These are phyloP conservation scores for Digitonthophagus gazella DNA, from an alignment of 2,888 invertebrate genomes.

Conservation along the genomic window DNA sequence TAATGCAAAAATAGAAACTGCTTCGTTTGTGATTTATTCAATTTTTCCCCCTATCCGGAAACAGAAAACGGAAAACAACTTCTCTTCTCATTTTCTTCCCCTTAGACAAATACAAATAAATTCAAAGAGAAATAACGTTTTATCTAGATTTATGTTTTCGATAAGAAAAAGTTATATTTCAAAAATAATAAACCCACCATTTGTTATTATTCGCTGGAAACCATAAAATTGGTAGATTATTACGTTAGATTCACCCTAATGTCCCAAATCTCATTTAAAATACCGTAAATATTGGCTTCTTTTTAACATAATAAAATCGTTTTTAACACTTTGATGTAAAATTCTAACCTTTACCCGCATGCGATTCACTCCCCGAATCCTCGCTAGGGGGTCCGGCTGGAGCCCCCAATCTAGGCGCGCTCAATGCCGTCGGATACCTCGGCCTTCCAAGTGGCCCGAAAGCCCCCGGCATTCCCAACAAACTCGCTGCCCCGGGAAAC, in stretches of 20 bases:
- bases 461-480: slow-evolving; percentile 50
- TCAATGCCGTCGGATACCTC: slow-evolving; percentile 45
- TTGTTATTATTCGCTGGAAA: too few species aligned
- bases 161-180: too few species aligned
- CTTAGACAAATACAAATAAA: not conserved
- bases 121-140: too few species aligned
- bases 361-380: slow-evolving; percentile 52
- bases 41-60: not conserved
- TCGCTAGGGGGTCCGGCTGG: slow-evolving; percentile 48
- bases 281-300: not conserved
- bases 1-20: not conserved
- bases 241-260: too few species aligned
- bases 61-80: not conserved
- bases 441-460: slow-evolving; percentile 50
- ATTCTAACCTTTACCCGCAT: slow-evolving; percentile 50
- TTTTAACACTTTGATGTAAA: not conserved
- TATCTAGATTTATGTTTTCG: too few species aligned
- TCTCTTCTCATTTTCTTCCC: not conserved
- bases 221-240: too few species aligned
- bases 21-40: not conserved
- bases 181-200: too few species aligned
- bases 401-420: slow-evolving; percentile 43
- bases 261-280: too few species aligned
- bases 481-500: slow-evolving; percentile 51
- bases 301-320: not conserved